Evolutionary conservation across 2,113 vertebrate species (phyloP).

Genomic region (Asarcornis scutulata): DNA sequence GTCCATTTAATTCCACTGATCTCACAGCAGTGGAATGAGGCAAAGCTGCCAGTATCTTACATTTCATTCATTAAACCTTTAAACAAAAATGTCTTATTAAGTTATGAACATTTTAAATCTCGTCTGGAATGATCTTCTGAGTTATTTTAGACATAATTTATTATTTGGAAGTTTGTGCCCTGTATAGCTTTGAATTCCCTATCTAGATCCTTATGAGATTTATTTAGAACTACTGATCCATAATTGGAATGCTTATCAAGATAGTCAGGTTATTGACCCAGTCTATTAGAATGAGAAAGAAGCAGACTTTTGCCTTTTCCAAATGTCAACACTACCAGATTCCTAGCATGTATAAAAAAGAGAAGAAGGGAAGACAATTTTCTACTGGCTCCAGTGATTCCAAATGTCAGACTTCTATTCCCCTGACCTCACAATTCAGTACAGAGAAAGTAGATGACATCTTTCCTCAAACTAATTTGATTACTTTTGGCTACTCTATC

Average conservation of each 20-base stretch:
- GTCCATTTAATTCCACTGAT: neutral
- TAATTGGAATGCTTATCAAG: conserved; percentile 26
- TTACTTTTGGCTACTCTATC: neutral
- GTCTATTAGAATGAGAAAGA: neutral
- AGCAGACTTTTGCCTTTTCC: neutral
- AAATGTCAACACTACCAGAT: neutral
- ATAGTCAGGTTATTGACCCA: conserved; percentile 22
- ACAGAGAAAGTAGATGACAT: neutral
- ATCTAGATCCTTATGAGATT: neutral
- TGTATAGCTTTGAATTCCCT: neutral
- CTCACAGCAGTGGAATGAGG: conserved; percentile 46
- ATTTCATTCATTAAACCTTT: conserved; percentile 33
- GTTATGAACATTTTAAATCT: conserved; percentile 26
- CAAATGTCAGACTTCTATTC: neutral
- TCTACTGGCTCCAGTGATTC: neutral
- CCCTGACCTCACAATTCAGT: neutral
- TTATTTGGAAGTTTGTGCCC: neutral
- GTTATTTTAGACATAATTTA: conserved; percentile 23
- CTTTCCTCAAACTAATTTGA: neutral
- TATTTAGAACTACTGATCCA: neutral
- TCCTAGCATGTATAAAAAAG: neutral
- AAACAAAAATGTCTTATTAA: neutral
- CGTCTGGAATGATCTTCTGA: conserved; percentile 9
- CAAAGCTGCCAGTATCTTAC: conserved; percentile 43
- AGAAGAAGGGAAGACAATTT: neutral